Evolutionary conservation across 2,888 invertebrate genomes (phyloP).

Genomic region (Melolontha melolontha): DNA sequence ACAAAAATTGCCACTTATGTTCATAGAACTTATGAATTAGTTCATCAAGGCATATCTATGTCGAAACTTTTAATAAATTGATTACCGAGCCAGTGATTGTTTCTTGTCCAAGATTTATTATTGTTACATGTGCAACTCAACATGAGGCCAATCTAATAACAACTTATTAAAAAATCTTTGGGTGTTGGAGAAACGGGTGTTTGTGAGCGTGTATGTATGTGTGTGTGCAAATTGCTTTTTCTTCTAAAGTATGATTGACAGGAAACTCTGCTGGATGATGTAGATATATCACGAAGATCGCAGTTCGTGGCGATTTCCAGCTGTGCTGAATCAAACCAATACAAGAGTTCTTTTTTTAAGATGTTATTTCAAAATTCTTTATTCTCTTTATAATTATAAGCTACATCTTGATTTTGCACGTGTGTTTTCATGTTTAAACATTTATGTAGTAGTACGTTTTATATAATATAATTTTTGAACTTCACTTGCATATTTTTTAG

Average conservation of each 20-base stretch:
- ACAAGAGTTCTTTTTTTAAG: too few species aligned
- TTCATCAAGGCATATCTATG: neutral
- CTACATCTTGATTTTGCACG: too few species aligned
- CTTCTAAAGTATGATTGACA: slow-evolving; percentile 21
- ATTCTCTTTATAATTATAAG: too few species aligned
- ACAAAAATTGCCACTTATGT: too few species aligned
- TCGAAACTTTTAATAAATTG: slow-evolving; percentile 7
- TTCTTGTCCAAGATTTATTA: slow-evolving; percentile 12
- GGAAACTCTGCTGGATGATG: slow-evolving; percentile 8
- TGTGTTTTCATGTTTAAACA: too few species aligned
- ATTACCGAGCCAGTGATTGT: slow-evolving; percentile 3
- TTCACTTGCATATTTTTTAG: too few species aligned
- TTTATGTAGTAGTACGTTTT: too few species aligned
- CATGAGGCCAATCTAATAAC: slow-evolving; percentile 20
- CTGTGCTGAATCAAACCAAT: neutral
- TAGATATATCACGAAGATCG: slow-evolving; percentile 8
- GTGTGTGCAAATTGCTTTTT: too few species aligned
- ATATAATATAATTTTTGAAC: too few species aligned
- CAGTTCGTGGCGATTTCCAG: slow-evolving; percentile 1
- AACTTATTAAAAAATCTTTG: slow-evolving; percentile 8
- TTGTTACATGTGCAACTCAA: slow-evolving; percentile 14
- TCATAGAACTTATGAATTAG: neutral
- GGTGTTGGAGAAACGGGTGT: too few species aligned
- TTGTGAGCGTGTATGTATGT: too few species aligned
- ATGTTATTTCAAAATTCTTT: too few species aligned